Percentiles rank a stretch among this genome's conserved stretches.
Evolutionary conservation across 2,888 invertebrate genomes (phyloP).

Genomic region (Tridacna crocea): DNA sequence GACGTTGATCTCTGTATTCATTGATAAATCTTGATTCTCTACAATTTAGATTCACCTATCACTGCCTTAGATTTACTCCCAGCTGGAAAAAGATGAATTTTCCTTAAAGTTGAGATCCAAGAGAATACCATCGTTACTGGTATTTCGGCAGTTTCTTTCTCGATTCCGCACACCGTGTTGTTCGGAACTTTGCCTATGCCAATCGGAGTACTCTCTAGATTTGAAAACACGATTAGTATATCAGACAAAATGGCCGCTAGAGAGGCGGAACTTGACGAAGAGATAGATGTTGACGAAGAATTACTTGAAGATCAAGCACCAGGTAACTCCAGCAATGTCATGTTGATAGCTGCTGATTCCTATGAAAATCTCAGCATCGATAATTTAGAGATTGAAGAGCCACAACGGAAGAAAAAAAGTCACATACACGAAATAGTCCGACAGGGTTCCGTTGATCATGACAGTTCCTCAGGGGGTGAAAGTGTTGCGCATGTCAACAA

Average conservation of each 20-base stretch:
- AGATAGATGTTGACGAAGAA: conserved; percentile 70
- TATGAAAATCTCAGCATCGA: conserved; percentile 79
- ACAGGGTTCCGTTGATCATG: conserved; percentile 56
- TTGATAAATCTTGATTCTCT: too few relatives aligned
- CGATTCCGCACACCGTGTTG: too few relatives aligned
- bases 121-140: too few relatives aligned
- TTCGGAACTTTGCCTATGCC: too few relatives aligned
- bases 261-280: conserved; percentile 76
- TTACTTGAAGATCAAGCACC: conserved; percentile 83
- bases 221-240: conserved; percentile 7
- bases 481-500: conserved; percentile 23
- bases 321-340: conserved; percentile 88
- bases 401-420: conserved; percentile 58
- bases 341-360: conserved; percentile 87
- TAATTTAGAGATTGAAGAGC: conserved; percentile 51
- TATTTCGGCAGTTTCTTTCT: too few relatives aligned
- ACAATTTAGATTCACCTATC: too few relatives aligned
- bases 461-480: conserved; percentile 32
- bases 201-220: conserved; percentile 7
- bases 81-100: too few relatives aligned
- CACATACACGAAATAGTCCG: conserved; percentile 71
- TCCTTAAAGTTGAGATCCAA: too few relatives aligned
- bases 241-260: conserved; percentile 72
- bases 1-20: too few relatives aligned
- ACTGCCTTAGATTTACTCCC: too few relatives aligned